A percentile compares a stretch with the other conserved stretches of the same genome.
Conservation (phyloP, 2,888 invertebrate genomes). For the Chaetogeoica ovagalla region DNA sequence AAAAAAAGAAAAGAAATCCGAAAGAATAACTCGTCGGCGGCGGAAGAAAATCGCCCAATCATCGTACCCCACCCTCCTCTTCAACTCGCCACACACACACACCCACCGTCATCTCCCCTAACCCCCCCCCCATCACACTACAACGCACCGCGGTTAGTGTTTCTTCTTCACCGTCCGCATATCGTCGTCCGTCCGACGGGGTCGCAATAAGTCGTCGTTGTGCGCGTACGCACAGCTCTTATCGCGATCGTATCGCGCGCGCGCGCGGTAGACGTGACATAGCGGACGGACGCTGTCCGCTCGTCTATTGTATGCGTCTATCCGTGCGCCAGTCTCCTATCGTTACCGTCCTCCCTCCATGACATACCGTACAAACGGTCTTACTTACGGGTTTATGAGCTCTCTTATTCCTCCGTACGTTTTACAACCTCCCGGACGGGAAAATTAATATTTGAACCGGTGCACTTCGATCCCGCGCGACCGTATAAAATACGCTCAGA, state of each 20-base stretch:
- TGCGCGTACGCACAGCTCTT: neutral
- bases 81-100: neutral
- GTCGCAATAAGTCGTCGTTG: neutral
- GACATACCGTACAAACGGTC: too few relatives aligned
- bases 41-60: slow-evolving; percentile 48
- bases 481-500: too few relatives aligned
- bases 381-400: too few relatives aligned
- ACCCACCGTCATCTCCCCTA: too few relatives aligned
- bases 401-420: too few relatives aligned
- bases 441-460: too few relatives aligned
- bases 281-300: slow-evolving; percentile 11
- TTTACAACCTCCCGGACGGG: too few relatives aligned
- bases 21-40: slow-evolving; percentile 15
- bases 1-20: neutral
- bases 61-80: slow-evolving; percentile 53
- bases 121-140: too few relatives aligned
- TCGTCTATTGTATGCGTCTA: neutral
- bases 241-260: slow-evolving; percentile 24
- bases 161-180: too few relatives aligned
- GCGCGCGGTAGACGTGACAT: neutral
- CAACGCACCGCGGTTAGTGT: too few relatives aligned
- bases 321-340: neutral
- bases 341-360: too few relatives aligned
- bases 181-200: neutral
- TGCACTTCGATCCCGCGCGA: too few relatives aligned